Evolutionary conservation across 1,140 invertebrate species (phyloP).

Genomic region (Drosophila funebris): DNA sequence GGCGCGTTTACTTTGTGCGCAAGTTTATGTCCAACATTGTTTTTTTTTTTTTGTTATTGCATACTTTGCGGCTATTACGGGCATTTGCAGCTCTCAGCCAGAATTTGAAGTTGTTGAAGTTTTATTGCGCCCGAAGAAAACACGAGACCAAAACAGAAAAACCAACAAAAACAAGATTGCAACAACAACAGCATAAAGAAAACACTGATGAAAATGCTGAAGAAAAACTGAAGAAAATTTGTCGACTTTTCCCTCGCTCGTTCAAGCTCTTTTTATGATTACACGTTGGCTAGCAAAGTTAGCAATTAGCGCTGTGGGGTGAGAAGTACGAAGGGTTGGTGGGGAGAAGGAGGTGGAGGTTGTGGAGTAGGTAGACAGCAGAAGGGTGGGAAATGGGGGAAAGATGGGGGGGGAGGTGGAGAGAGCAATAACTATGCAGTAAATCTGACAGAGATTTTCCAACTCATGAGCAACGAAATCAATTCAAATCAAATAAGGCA

Average conservation of each 20-base stretch:
- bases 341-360: background rate
- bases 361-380: background rate
- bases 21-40: slow-evolving; percentile 32
- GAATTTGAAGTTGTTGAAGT: slow-evolving; percentile 45
- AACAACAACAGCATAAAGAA: too few species aligned
- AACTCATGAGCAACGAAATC: slow-evolving; percentile 57
- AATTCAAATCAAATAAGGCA: slow-evolving; percentile 63
- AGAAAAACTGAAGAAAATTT: slow-evolving; percentile 10
- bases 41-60: slow-evolving; percentile 56
- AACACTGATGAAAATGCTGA: background rate
- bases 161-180: background rate
- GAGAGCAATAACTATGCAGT: slow-evolving; percentile 23
- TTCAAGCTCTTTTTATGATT: slow-evolving; percentile 1
- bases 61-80: slow-evolving; percentile 70
- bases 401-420: background rate
- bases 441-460: slow-evolving; percentile 45
- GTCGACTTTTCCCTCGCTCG: background rate
- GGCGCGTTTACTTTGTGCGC: slow-evolving; percentile 37
- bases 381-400: background rate
- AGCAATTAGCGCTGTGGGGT: slow-evolving; percentile 19
- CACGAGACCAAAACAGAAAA: background rate
- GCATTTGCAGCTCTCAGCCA: slow-evolving; percentile 47
- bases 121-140: slow-evolving; percentile 55
- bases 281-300: slow-evolving; percentile 8
- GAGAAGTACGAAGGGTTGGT: background rate